Percentiles rank a stretch among this genome's conserved stretches.
Conservation (phyloP, 2,113 vertebrate species). For the Odocoileus virginianus region DNA sequence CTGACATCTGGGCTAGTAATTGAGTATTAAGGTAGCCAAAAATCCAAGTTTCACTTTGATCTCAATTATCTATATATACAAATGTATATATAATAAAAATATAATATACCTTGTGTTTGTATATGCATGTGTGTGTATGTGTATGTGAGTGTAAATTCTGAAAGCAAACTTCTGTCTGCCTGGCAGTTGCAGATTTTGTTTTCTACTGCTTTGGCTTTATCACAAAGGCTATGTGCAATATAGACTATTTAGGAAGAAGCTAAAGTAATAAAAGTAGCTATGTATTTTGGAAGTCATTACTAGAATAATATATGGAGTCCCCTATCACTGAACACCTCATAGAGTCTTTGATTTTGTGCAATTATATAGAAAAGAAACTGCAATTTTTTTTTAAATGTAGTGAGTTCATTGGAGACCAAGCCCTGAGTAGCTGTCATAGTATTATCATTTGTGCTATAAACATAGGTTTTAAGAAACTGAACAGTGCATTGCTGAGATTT, state of each 20-base stretch:
- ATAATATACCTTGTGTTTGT: background rate
- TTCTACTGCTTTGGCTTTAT: background rate
- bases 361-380: background rate
- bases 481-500: background rate
- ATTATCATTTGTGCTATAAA: slow-evolving; percentile 18
- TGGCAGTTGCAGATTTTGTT: background rate
- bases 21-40: background rate
- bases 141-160: background rate
- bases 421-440: background rate
- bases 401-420: slow-evolving; percentile 23
- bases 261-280: background rate
- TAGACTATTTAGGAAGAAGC: background rate
- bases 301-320: slow-evolving; percentile 34
- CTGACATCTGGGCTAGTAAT: background rate
- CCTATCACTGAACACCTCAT: background rate
- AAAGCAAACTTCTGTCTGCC: background rate
- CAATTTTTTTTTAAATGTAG: background rate
- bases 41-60: background rate
- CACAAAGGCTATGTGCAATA: background rate
- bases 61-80: background rate
- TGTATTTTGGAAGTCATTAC: slow-evolving; percentile 29
- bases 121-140: background rate
- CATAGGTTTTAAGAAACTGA: background rate
- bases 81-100: background rate
- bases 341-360: slow-evolving; percentile 36